These are phyloP conservation scores for Synaphobranchus kaupii DNA, from an alignment of 2,797 vertebrate species.

Conservation along the genomic window DNA sequence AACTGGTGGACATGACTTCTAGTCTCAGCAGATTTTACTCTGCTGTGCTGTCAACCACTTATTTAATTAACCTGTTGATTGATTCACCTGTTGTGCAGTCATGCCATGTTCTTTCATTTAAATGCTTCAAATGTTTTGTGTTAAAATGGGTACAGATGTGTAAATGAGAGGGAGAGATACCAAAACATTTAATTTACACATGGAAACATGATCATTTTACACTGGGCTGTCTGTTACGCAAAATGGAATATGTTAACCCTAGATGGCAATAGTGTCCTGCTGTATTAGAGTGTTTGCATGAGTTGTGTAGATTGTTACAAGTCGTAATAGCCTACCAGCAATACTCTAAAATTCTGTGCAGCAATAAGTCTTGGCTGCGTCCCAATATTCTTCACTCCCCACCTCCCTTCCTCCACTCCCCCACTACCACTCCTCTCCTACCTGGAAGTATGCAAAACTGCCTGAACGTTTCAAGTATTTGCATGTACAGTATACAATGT, in stretches of 20 bases:
- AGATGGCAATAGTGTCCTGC: background rate
- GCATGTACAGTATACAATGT: too few relatives aligned
- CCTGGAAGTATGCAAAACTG: too few relatives aligned
- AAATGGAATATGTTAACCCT: background rate
- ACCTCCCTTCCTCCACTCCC: too few relatives aligned
- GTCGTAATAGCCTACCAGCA: background rate
- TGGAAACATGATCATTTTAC: background rate
- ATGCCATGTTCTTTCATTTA: background rate
- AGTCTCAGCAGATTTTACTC: background rate
- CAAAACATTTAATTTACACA: background rate
- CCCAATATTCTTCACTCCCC: too few relatives aligned
- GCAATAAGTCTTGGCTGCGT: too few relatives aligned
- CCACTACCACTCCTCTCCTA: too few relatives aligned
- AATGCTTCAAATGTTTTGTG: background rate
- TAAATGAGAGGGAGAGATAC: background rate
- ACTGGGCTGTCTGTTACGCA: background rate
- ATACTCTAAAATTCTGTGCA: background rate
- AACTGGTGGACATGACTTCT: background rate
- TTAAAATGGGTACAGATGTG: too few relatives aligned
- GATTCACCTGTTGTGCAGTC: background rate
- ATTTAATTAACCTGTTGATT: background rate
- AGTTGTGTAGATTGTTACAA: background rate
- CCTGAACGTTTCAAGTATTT: too few relatives aligned
- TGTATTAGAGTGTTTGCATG: background rate
- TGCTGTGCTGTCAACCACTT: background rate